phyloP scores from a whole-genome alignment of 2,113 vertebrate species.

The Anhinga anhinga region DNA sequence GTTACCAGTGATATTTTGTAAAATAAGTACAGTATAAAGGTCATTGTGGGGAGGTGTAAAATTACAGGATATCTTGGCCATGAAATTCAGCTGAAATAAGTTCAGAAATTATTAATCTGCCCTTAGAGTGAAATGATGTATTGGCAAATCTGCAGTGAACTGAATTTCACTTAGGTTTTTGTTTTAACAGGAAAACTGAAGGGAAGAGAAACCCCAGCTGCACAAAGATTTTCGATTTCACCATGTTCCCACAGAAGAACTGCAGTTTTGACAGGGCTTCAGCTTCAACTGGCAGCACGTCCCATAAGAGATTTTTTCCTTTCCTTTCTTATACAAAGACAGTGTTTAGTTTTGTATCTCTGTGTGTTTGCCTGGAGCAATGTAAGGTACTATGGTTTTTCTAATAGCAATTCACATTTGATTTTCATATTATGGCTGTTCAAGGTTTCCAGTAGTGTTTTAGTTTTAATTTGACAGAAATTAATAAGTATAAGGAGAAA shows the following conservation, averaged over 20 bases:
- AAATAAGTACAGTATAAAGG: slow-evolving; percentile 67
- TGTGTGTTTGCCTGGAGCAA: slow-evolving; percentile 67
- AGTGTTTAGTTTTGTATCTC: slow-evolving; percentile 60
- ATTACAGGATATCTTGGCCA: slow-evolving; percentile 61
- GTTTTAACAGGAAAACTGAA: slow-evolving; percentile 57
- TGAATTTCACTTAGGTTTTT: slow-evolving; percentile 56
- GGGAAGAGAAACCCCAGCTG: slow-evolving; percentile 42
- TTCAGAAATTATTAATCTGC: slow-evolving; percentile 67
- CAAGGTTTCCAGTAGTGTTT: slow-evolving; percentile 38
- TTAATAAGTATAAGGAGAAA: slow-evolving; percentile 71
- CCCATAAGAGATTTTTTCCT: slow-evolving; percentile 59
- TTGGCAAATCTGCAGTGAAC: slow-evolving; percentile 54
- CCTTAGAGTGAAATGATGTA: slow-evolving; percentile 62
- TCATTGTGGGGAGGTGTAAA: slow-evolving; percentile 61
- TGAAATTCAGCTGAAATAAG: slow-evolving; percentile 67
- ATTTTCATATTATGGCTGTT: slow-evolving; percentile 59
- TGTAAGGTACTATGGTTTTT: slow-evolving; percentile 43
- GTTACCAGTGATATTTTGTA: slow-evolving; percentile 66
- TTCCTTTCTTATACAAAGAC: slow-evolving; percentile 66
- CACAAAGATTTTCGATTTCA: slow-evolving; percentile 60
- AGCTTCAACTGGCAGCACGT: slow-evolving; percentile 64
- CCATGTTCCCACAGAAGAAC: slow-evolving; percentile 61
- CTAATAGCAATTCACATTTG: slow-evolving; percentile 59
- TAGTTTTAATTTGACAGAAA: slow-evolving; percentile 76
- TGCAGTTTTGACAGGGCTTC: slow-evolving; percentile 70